Conservation (phyloP, 2,113 vertebrate genomes). For the Bostrychus sinensis region DNA sequence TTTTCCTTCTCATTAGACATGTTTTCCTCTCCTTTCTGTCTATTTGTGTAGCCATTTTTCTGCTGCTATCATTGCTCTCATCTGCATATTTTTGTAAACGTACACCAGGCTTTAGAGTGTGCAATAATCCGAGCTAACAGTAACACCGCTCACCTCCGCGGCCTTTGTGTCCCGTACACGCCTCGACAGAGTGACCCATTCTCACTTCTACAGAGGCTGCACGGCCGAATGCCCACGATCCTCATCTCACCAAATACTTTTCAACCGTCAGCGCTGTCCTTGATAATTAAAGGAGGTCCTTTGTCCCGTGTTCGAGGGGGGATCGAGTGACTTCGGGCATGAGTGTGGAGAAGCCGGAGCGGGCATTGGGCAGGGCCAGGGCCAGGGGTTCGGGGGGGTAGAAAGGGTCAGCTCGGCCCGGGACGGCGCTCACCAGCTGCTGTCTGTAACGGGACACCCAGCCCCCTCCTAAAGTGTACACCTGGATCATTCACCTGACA, state of each 20-base stretch:
- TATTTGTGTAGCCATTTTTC: not conserved
- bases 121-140: conserved; percentile 43
- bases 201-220: conserved; percentile 44
- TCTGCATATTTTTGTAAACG: not conserved
- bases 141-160: conserved; percentile 41
- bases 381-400: conserved; percentile 42
- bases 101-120: conserved; percentile 7
- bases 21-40: not conserved
- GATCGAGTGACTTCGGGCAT: conserved; percentile 70
- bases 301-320: conserved; percentile 55
- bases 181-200: conserved; percentile 63
- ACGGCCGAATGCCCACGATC: conserved; percentile 52
- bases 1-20: not conserved
- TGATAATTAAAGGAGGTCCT: conserved; percentile 79
- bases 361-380: conserved; percentile 10
- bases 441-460: conserved; percentile 73
- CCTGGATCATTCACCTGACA: conserved; percentile 73
- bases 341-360: conserved; percentile 42
- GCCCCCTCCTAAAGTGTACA: conserved; percentile 52
- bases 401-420: conserved; percentile 59
- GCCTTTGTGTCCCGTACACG: conserved; percentile 45
- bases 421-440: conserved; percentile 76
- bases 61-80: not conserved
- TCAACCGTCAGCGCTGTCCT: conserved; percentile 46
- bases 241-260: conserved; percentile 45